These are phyloP conservation scores for Oreochromis tanganicae DNA, from an alignment of 2,113 vertebrate genomes.

Conservation along the genomic window DNA sequence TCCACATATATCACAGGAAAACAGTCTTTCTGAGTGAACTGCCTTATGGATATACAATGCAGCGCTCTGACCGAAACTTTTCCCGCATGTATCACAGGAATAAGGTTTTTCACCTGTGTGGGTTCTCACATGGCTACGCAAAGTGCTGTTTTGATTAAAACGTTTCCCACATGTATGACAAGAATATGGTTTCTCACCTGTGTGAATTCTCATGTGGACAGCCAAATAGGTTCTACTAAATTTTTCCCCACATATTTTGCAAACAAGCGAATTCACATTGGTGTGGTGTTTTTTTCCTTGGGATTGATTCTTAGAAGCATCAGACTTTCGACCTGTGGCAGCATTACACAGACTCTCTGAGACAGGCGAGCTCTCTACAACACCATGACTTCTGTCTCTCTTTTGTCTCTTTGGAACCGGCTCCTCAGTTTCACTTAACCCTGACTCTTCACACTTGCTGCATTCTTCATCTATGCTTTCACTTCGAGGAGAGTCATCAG, in stretches of 20 bases:
- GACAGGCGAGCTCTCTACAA: background rate
- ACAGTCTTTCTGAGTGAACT: background rate
- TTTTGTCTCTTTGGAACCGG: background rate
- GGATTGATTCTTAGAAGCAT: background rate
- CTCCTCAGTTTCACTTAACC: background rate
- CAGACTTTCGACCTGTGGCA: background rate
- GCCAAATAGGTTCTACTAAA: background rate
- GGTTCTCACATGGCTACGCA: background rate
- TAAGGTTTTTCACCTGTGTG: background rate
- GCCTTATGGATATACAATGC: background rate
- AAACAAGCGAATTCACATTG: background rate
- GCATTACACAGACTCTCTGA: background rate
- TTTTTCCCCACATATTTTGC: background rate
- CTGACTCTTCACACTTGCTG: background rate
- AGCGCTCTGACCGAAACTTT: background rate
- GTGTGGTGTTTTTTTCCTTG: fast-evolving
- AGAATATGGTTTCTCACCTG: background rate
- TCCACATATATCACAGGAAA: background rate
- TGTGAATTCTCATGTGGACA: background rate
- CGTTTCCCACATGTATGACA: background rate
- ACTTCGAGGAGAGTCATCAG: background rate
- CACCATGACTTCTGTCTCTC: fast-evolving
- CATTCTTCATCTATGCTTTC: background rate
- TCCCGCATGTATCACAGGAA: background rate
- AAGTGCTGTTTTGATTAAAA: background rate